A percentile compares a stretch with the other conserved stretches of the same genome.
These are phyloP conservation scores for Corydoras sp. DNA, from an alignment of 2,113 vertebrate genomes.

Conservation along the genomic window DNA sequence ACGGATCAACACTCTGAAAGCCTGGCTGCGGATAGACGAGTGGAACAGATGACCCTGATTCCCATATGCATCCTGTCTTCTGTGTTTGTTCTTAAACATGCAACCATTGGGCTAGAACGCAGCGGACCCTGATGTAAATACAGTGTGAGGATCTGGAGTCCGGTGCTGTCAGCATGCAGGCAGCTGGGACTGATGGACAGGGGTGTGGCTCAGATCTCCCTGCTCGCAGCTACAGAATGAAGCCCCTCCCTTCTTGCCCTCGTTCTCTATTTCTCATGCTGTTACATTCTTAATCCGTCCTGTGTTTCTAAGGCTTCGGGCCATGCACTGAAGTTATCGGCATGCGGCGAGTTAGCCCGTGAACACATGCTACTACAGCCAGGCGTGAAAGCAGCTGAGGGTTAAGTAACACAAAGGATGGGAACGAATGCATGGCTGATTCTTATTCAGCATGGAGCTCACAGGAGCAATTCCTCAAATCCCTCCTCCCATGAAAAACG, in stretches of 20 bases:
- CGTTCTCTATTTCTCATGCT: not conserved
- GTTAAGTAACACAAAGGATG: constrained; percentile 31
- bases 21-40: constrained; percentile 9
- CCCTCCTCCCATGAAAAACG: constrained; percentile 22
- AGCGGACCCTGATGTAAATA: constrained; percentile 10
- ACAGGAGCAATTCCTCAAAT: constrained; percentile 3
- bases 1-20: not conserved
- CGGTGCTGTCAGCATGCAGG: constrained; percentile 16
- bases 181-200: constrained; percentile 26
- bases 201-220: constrained; percentile 29
- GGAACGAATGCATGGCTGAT: constrained; percentile 31
- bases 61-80: constrained; percentile 5
- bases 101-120: not conserved
- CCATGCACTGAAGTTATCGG: too few relatives aligned
- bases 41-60: constrained; percentile 4
- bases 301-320: too few relatives aligned
- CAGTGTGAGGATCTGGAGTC: constrained; percentile 10
- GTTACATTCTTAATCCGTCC: too few relatives aligned
- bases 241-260: not conserved
- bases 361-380: constrained; percentile 8
- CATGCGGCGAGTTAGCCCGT: not conserved
- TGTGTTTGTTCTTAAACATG: constrained; percentile 6
- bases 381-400: constrained; percentile 1
- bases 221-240: not conserved
- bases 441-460: constrained; percentile 21